Percentiles rank a stretch among this genome's conserved stretches.
Conservation (phyloP, 2,113 vertebrate species). For the Urocitellus parryii region DNA sequence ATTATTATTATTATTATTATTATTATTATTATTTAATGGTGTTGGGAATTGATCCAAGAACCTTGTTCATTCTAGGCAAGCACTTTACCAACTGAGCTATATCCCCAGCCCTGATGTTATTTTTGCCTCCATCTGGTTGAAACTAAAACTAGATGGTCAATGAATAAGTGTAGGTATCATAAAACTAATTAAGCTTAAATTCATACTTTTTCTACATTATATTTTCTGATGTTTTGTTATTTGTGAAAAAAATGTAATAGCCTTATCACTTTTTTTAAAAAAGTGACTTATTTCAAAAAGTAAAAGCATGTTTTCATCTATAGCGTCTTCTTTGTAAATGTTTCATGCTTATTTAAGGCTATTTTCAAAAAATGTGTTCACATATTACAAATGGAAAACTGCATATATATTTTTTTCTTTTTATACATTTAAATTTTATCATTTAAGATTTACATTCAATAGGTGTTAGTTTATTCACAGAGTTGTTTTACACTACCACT, state of each 20-base stretch:
- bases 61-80: no score
- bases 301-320: background rate
- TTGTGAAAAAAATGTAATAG: background rate
- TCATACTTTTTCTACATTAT: background rate
- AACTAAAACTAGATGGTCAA: background rate
- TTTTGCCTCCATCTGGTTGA: background rate
- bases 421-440: background rate
- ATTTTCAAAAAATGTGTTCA: background rate
- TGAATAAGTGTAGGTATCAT: background rate
- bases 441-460: background rate
- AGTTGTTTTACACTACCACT: background rate
- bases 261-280: background rate
- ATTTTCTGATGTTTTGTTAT: background rate
- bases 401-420: background rate
- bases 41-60: no score
- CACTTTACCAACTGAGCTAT: no score
- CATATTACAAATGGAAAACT: background rate
- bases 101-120: no score
- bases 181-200: background rate
- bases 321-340: background rate
- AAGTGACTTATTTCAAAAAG: background rate
- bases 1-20: no score
- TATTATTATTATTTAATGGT: no score
- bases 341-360: background rate
- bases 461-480: background rate